These are phyloP conservation scores for Podilymbus podiceps DNA, from an alignment of 2,113 vertebrate species.

Conservation along the genomic window DNA sequence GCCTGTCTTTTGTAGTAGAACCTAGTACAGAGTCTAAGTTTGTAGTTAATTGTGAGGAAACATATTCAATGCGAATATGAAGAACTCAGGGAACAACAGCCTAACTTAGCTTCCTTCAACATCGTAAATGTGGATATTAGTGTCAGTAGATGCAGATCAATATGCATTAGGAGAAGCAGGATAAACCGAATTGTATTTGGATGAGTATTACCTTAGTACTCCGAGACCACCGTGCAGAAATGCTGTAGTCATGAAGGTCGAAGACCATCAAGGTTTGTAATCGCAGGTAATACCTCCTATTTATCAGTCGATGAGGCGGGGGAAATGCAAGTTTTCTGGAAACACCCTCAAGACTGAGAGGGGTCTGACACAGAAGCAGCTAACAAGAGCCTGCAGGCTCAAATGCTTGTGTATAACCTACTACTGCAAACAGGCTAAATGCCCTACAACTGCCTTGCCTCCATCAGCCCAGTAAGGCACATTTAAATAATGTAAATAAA, in stretches of 20 bases:
- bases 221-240: not conserved
- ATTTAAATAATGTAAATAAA: not conserved
- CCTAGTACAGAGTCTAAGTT: not conserved
- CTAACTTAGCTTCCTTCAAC: slow-evolving; percentile 44
- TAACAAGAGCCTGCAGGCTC: not conserved
- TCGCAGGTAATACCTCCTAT: not conserved
- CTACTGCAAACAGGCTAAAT: not conserved
- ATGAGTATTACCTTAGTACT: not conserved
- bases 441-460: not conserved
- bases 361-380: not conserved
- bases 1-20: not conserved
- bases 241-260: not conserved
- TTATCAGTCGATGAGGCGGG: not conserved
- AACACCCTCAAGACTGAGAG: not conserved
- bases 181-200: not conserved
- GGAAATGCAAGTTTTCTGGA: not conserved
- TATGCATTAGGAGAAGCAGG: not conserved
- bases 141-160: not conserved
- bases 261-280: not conserved
- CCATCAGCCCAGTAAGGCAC: not conserved
- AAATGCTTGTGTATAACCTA: not conserved
- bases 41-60: not conserved
- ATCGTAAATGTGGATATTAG: not conserved
- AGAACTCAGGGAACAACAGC: slow-evolving; percentile 69
- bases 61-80: not conserved